Base-by-base conservation (phyloP, 2,113 vertebrate species). In the Cynoglossus semilaevis region DNA sequence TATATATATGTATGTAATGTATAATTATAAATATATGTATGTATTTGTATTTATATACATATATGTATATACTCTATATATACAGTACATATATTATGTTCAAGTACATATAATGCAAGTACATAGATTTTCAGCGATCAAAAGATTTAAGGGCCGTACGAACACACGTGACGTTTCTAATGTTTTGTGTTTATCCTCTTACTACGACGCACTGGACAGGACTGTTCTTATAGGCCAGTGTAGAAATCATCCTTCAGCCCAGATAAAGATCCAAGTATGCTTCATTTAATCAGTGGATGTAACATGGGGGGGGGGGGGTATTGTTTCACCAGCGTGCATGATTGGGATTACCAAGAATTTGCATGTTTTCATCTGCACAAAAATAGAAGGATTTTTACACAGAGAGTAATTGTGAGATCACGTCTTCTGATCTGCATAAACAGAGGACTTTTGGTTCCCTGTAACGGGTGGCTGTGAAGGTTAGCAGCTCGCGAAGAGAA, bases 191-290 rank as follows among this genome's bases (percentile, higher is more conserved):
- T 66, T 63, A 19, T 61, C n/a, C 61, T 53, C 48, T 70, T 74
- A 41, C 60, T 79, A 72, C 55, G 51, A 54, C 58, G 64, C 63
- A 62, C 64, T 29, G 22, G 6, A 42, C 49, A 72, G 63, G 57
- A 77, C 22, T 63, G 73, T 74, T 72, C 76, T 73, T 69, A 34
- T 61, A 73, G 70, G 81, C 74, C 77, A 82, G 54, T 38, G 63
- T 43, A 78, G 66, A 49, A 73, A 82, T 80, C 74, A 67, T 82
- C 79, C 81, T 82, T 87, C 83, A 83, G 15, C 63, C 57, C 15
- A 43, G 74, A 80, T 85, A 79, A 79, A 83, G 50, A 84, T 87
- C 22, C 83, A 85, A 79, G 46, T 74, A 75, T 71, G 81, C 74
- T 66, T 83, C 70, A 82, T 85, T 87, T 83, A 81, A 77, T 77